phyloP scores from a whole-genome alignment of 35 echinoderm and acorn worm genomes.

The Hemicentrotus pulcherrimus region DNA sequence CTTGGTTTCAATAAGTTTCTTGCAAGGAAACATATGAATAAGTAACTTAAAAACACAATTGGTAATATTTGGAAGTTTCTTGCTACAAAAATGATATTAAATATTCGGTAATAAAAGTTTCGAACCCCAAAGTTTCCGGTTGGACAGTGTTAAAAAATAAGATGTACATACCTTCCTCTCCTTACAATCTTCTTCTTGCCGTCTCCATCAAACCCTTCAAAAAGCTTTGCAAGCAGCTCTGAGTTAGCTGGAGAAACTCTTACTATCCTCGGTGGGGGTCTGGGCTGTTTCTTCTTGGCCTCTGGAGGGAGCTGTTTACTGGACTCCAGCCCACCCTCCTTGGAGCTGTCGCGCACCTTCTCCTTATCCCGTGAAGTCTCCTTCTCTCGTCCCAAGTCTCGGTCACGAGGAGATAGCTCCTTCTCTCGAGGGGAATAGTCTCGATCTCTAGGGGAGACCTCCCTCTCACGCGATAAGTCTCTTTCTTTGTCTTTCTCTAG shows the following conservation, averaged over 20 bases:
- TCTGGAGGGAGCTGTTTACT: constrained; percentile 25
- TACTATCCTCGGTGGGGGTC: constrained; percentile 72
- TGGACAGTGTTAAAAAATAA: background rate
- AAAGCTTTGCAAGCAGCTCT: constrained; percentile 79
- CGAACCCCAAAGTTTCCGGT: too few species aligned
- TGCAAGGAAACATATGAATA: too few species aligned
- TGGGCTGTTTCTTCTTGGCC: constrained; percentile 63
- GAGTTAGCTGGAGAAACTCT: constrained; percentile 79
- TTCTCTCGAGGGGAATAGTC: constrained; percentile 31
- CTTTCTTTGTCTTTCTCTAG: constrained; percentile 54
- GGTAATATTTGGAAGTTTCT: too few species aligned
- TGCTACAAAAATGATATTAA: too few species aligned
- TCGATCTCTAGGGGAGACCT: constrained; percentile 55
- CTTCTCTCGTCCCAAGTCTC: background rate
- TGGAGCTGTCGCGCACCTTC: background rate
- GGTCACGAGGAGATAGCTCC: background rate
- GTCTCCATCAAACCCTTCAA: constrained; percentile 87
- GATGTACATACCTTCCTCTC: constrained; percentile 71
- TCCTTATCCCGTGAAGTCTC: constrained; percentile 14
- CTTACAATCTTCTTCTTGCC: constrained; percentile 63
- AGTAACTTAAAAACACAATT: too few species aligned
- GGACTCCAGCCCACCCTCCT: background rate
- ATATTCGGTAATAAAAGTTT: too few species aligned
- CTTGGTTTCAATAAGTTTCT: too few species aligned
- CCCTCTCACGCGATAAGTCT: constrained; percentile 12